These are phyloP conservation scores for Cherax destructor DNA, from an alignment of 1,140 invertebrate genomes.

Conservation along the genomic window DNA sequence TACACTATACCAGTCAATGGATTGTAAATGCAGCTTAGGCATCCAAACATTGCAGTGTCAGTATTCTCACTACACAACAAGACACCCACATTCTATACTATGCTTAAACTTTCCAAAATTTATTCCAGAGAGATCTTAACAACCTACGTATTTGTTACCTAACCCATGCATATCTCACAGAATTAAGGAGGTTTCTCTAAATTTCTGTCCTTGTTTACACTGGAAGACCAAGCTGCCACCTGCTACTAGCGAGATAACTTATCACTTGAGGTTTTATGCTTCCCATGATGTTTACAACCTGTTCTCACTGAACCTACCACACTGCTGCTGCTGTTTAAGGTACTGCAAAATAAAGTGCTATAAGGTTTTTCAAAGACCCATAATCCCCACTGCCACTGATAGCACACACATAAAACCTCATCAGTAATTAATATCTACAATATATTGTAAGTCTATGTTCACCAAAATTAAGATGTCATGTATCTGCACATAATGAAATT, in stretches of 20 bases:
- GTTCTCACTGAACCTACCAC: neutral
- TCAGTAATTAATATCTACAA: neutral
- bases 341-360: slow-evolving; percentile 15
- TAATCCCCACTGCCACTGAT: slow-evolving; percentile 11
- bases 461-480: neutral
- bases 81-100: slow-evolving; percentile 24
- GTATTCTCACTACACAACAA: slow-evolving; percentile 31
- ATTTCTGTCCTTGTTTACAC: slow-evolving; percentile 9
- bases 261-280: neutral
- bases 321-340: neutral
- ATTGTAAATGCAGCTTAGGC: slow-evolving; percentile 28
- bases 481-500: neutral
- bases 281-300: neutral
- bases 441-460: neutral
- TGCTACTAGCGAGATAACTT: neutral
- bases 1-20: slow-evolving; percentile 24
- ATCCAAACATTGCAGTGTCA: slow-evolving; percentile 37
- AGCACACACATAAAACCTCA: neutral
- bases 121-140: neutral
- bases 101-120: neutral
- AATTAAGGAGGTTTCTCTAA: neutral
- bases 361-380: slow-evolving; percentile 10
- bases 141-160: slow-evolving; percentile 20
- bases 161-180: neutral
- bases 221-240: slow-evolving; percentile 33